Base-by-base conservation (phyloP, 2,113 vertebrate species). In the Lontra canadensis region DNA sequence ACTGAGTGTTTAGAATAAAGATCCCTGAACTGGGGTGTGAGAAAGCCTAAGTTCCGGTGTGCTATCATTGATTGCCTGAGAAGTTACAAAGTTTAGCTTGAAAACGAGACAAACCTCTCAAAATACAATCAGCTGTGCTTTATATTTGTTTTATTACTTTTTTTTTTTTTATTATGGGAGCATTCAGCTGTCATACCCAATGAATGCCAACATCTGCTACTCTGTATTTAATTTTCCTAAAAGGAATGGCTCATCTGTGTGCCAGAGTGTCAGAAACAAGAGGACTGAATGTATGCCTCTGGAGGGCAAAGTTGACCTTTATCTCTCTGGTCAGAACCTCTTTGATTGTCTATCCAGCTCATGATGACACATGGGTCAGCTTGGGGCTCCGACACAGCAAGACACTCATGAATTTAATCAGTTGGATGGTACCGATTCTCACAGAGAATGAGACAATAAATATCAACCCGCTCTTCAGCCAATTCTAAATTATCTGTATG, bases 141-240 rank as follows among this genome's bases (percentile, higher is more conserved):
- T 55, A 63, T 90, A 42, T 79, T 44, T 63, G 29, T 88, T 67
- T 67, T 52, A 36, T 86, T 86, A 49, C 42, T 42, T 89, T 81
- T 87, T 55, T 74, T 80, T 73, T 92, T 52, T 52, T 52, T 73
- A 92, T 94, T 90, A 95, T 83, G 39, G 90, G 31, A 87, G 86
- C 26, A 95, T 82, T 97, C 52, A 76, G 83, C 74, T 83, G 14
- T 79, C 84, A 80, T 63, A 87, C 20, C 31, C 34, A 47, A 94
- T 71, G 63, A 92, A 96, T 92, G 84, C 74, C 79, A 97, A 90
- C 96, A 96, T 93, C 92, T 96, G 94, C 15, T 93, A 79, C 39
- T 87, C 61, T 39, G 47, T 31, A 82, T 97, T 90, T 96, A 88
- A 93, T 97, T 88, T 91, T 97, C 47, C 89, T 93, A 78, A 88